Conservation (phyloP, 2,797 vertebrate species). For the Chrysocyon brachyurus region DNA sequence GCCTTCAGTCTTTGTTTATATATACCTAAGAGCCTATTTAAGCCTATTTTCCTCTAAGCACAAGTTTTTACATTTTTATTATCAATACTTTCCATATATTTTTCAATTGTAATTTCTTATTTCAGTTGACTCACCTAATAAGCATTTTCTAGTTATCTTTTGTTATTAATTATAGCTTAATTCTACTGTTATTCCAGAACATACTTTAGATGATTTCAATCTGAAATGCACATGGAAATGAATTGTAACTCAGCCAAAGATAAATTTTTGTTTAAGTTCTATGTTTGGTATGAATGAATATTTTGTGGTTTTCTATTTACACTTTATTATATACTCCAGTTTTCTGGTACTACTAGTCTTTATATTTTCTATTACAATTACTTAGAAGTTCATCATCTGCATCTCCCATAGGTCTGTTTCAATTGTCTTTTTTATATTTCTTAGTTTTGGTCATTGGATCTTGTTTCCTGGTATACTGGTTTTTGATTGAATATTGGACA, state of each 20-base stretch:
- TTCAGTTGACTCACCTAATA: background rate
- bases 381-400: background rate
- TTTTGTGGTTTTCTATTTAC: background rate
- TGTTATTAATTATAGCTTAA: constrained; percentile 7
- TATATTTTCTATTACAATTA: constrained; percentile 28
- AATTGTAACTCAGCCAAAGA: background rate
- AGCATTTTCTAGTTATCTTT: background rate
- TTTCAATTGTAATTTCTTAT: constrained; percentile 40
- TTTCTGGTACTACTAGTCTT: background rate
- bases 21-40: background rate
- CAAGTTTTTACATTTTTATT: constrained; percentile 49
- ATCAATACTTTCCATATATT: constrained; percentile 31
- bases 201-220: background rate
- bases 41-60: constrained; percentile 45
- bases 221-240: background rate
- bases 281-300: background rate
- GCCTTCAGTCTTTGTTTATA: background rate
- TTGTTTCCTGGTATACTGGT: background rate
- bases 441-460: constrained; percentile 21
- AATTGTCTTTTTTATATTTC: background rate
- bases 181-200: constrained; percentile 1
- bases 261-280: background rate
- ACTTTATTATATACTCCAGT: background rate
- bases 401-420: background rate
- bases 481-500: background rate